Evolutionary conservation across 1,140 invertebrate species (phyloP), one percentile per base, ranked within the genome.

Genomic region (Uloborus diversus): DNA sequence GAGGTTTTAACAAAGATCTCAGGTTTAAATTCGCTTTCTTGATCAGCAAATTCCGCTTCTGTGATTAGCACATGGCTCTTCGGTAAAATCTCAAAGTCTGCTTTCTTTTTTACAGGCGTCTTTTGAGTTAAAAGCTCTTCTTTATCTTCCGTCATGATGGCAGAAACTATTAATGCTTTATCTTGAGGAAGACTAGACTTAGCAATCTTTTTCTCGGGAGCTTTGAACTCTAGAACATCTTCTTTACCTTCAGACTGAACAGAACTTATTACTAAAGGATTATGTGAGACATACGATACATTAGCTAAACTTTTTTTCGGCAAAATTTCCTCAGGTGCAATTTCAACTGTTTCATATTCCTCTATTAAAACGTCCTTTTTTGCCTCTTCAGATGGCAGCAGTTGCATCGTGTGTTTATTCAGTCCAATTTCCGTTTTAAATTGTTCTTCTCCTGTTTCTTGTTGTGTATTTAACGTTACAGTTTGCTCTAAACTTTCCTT

Each of bases 311-410:
- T 56, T 70, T 61, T 56, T 3, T 35, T n/a, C 1, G 70, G 51
- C 7, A 37, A 27, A 2, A 30, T 5, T 68, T 66, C 70, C 35
- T 35, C 17, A 4, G 66, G 62, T 30, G 75, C 51, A 68, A n/a
- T 70, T 61, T 81, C 49, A 25, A 81, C 79, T 13, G 69, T 59
- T 61, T 81, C 79, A 35, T 25, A n/a, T n/a, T n/a, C 62, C 68
- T 75, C 25, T 32, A 71, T 64, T 25, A 80, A 57, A 37, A 33
- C 30, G 0, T 17, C 70, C 53, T 62, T 68, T 37, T 68, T 56
- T 14, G 14, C 17, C 3, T 66, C 27, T 33, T 79, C 32, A 30
- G 27, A 13, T 62, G 13, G 23, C 32, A 3, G 13, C 11, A n/a
- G 27, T 2, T 17, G 11, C 1, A 47, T n/a, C 57, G 25, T 9